Evolutionary conservation across 2,113 vertebrate genomes (phyloP), one percentile per base, ranked within the genome.

Genomic region (Pantherophis guttatus): DNA sequence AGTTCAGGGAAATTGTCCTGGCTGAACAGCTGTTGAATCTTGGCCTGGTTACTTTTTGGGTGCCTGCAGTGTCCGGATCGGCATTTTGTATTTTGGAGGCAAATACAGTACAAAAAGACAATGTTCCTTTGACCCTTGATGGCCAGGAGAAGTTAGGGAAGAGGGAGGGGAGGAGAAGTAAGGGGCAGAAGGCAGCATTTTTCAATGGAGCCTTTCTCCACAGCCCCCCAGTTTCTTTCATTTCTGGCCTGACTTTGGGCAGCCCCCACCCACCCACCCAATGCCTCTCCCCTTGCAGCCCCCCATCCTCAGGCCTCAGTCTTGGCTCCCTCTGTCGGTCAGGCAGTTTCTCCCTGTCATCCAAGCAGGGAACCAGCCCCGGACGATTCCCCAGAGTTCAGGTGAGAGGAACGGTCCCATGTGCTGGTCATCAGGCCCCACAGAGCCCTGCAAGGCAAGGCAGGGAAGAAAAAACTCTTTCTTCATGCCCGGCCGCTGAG

Each of bases 261-360:
- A 91, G 90, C 23, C 3, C 10, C 10, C 39, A 44, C 39, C 44
- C 44, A 12, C 39, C 5, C 0, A 58, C 8, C 39, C 9, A 0
- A 2, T 44, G 11, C 39, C 3, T 50, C 55, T 65, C 58, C 48
- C 19, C 62, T 15, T 50, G 59, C 89, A 3, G 58, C 17, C 24
- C 9, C 59, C 44, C 23, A 95, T 87, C 94, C 96, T 94, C 90
- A 95, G 92, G 70, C 87, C 87, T 48, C n/a, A 7, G 12, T 95
- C 95, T 95, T 95, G 95, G 95, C 93, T 91, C 90, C 95, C 96
- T 94, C 88, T 93, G 94, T 55, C 3, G 86, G 62, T 91, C 29
- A 53, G 12, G 39, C 19, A 11, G 29, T 88, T 93, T 91, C 92
- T 91, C 44, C 59, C 89, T 92, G 91, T 54, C 94, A 90, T 93